Conservation (phyloP, 2,888 invertebrate genomes). For the Agrotis clavis region DNA sequence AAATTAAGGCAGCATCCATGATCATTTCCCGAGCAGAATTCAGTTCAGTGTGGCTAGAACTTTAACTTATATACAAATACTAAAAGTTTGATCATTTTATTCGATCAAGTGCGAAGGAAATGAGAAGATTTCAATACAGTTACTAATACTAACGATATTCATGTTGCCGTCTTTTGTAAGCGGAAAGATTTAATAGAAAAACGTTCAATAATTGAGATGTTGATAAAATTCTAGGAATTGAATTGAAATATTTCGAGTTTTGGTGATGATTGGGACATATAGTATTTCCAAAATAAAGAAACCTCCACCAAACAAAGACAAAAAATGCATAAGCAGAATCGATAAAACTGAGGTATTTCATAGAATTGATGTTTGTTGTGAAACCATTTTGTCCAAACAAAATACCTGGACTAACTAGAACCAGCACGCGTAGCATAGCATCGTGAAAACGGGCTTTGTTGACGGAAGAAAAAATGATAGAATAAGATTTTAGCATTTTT, state of each 20-base stretch:
- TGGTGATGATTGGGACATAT: background rate
- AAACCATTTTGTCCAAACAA: background rate
- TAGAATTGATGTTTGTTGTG: background rate
- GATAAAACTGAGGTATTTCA: no score
- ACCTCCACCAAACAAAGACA: background rate
- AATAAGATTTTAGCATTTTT: no score
- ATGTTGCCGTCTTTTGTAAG: background rate
- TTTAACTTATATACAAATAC: constrained; percentile 1
- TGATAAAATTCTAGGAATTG: no score
- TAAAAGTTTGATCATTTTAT: constrained; percentile 26
- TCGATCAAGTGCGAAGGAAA: constrained; percentile 17
- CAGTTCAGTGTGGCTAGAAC: background rate
- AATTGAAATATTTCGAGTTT: background rate
- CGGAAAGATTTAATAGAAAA: background rate
- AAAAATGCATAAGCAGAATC: background rate
- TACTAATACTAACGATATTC: constrained; percentile 11
- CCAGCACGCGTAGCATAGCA: no score
- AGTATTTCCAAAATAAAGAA: background rate
- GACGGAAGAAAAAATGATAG: no score
- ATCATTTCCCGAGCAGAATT: no score
- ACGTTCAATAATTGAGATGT: background rate
- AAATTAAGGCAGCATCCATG: no score
- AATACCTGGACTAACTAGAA: background rate
- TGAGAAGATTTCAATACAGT: background rate
- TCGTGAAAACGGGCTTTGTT: no score